Base-by-base conservation (phyloP, 2,797 vertebrate species). In the Masticophis lateralis region DNA sequence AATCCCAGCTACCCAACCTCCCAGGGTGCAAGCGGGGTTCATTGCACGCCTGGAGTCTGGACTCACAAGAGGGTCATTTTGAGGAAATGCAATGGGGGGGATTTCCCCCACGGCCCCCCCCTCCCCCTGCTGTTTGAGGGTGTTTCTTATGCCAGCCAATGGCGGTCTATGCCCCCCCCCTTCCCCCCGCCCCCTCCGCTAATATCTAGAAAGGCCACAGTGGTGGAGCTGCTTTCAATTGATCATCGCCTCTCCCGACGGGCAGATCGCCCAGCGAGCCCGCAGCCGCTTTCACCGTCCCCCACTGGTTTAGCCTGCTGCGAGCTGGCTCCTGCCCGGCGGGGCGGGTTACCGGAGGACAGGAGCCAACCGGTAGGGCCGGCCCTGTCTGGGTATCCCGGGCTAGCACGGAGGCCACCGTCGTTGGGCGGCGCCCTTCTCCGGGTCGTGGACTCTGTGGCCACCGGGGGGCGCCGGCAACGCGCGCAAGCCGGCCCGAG, bases 401-500 rank as follows among this genome's bases (percentile, higher is more conserved):
- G 66, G 14, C n/a, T 18, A 8, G 14, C 0, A 1, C 14, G 5
- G n/a, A 14, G 6, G 1, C 47, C 51, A 27, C 27, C 51, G 28
- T n/a, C 28, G 14, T 87, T 61, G 8, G 37, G 27, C n/a, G 20
- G 12, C 16, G 12, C 9, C 5, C 8, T 4, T 5, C 9, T 1
- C 3, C 12, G 1, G 27, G 2, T 20, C 66, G 1, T 4, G 2
- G 53, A 16, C 16, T 4, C 22, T 56, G 14, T 7, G n/a, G 1
- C 92, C 92, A 18, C 89, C 51, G 57, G 92, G 51, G 2, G 92
- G 92, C 59, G 60, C 89, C 6, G 51, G 7, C 3, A 14, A 32
- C 79, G 20, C 89, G 53, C 51, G 88, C 51, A 20, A 56, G n/a
- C 5, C 14, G n/a, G 28, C n/a, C 12, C 16, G 66, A 5, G 43